A percentile compares a stretch with the other conserved stretches of the same genome.
Conservation (phyloP, 1,140 invertebrate species). For the Saccostrea glomerata region DNA sequence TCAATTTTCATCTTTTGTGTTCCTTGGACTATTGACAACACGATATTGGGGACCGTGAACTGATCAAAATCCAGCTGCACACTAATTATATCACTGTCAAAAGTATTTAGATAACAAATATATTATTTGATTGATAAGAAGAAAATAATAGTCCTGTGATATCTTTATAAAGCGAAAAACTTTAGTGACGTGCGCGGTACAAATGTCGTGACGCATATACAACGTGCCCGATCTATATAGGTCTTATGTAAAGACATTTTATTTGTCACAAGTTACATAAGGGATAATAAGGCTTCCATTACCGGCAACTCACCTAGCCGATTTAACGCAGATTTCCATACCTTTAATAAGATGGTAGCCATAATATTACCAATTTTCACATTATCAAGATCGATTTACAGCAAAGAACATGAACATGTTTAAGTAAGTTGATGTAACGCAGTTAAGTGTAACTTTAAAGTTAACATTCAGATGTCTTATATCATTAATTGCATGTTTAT, state of each 20-base stretch:
- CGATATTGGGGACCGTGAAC: not conserved
- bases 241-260: not conserved
- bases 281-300: not conserved
- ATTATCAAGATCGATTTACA: not conserved
- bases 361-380: not conserved
- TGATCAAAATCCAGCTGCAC: constrained; percentile 15
- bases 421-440: too few relatives aligned
- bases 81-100: constrained; percentile 5
- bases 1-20: constrained; percentile 10
- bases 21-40: constrained; percentile 7
- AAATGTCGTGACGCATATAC: not conserved
- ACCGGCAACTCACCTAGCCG: not conserved
- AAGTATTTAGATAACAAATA: constrained; percentile 26
- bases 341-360: not conserved
- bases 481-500: too few relatives aligned
- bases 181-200: not conserved
- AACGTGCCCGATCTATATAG: not conserved
- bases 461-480: too few relatives aligned
- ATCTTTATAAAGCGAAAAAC: not conserved
- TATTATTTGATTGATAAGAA: constrained; percentile 1
- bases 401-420: too few relatives aligned
- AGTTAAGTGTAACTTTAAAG: too few relatives aligned
- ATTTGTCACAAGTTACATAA: not conserved
- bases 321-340: not conserved
- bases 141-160: not conserved